Evolutionary conservation across 2,797 vertebrate species (phyloP).

Genomic region (Aselliscus stoliczkanus): DNA sequence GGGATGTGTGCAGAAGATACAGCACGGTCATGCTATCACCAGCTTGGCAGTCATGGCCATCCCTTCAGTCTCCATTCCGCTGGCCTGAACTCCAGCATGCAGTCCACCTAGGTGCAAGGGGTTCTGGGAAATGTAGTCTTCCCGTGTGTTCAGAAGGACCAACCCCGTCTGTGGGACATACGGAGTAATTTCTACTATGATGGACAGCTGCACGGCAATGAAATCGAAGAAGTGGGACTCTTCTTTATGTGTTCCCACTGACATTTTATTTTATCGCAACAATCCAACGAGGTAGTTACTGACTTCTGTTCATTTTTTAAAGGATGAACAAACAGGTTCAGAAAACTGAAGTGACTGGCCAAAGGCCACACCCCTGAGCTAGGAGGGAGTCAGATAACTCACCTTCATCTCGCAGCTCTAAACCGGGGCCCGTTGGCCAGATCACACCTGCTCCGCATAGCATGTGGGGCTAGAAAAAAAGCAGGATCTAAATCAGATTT

Average conservation of each 20-base stretch:
- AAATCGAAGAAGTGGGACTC: neutral
- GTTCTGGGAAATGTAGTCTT: neutral
- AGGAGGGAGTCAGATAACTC: fast-evolving
- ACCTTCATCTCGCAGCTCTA: fast-evolving
- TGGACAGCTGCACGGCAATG: neutral
- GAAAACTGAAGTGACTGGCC: neutral
- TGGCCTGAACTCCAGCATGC: neutral
- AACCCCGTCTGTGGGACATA: neutral
- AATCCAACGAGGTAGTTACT: fast-evolving
- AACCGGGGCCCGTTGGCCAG: fast-evolving
- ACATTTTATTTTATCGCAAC: neutral
- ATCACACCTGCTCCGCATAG: fast-evolving
- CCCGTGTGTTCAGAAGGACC: neutral
- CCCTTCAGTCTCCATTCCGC: fast-evolving
- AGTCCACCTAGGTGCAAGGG: neutral
- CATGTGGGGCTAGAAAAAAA: fast-evolving
- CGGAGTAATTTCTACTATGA: neutral
- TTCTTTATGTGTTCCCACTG: neutral
- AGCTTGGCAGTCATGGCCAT: fast-evolving
- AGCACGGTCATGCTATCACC: fast-evolving
- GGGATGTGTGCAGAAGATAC: neutral
- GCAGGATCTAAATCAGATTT: neutral
- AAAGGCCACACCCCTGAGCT: neutral
- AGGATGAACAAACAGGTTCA: neutral
- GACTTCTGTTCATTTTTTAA: neutral